Conservation (phyloP, 2,797 vertebrate genomes). For the Gymnopithys bicolor region DNA sequence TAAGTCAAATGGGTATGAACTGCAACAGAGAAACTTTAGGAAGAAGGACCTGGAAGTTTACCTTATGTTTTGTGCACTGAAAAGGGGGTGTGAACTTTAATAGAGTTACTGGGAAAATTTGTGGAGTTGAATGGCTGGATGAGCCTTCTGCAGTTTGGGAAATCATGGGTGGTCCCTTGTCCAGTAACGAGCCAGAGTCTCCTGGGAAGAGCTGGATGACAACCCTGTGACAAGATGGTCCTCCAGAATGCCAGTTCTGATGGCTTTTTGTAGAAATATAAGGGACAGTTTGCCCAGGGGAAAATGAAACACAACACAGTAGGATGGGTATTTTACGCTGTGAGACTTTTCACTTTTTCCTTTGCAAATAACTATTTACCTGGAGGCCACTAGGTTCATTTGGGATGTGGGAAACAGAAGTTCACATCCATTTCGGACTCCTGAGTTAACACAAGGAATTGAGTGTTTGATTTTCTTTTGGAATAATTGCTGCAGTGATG, state of each 20-base stretch:
- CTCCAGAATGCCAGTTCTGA: neutral
- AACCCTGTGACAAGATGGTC: neutral
- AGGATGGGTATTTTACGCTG: neutral
- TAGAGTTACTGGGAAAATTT: neutral
- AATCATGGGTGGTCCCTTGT: neutral
- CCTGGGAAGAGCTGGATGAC: neutral
- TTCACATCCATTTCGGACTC: neutral
- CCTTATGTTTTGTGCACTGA: neutral
- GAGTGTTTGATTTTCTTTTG: neutral
- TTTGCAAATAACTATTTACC: neutral
- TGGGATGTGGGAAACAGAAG: neutral
- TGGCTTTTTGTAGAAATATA: neutral
- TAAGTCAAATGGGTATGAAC: neutral
- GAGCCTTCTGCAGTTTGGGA: neutral
- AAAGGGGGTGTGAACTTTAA: neutral
- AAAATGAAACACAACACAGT: rapidly evolving
- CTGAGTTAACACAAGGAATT: neutral
- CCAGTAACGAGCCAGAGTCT: neutral
- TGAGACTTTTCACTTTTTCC: neutral
- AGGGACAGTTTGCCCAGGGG: neutral
- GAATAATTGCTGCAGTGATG: neutral
- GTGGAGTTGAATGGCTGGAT: neutral
- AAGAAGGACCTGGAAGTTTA: neutral
- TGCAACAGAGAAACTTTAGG: neutral
- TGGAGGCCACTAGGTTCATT: neutral